Evolutionary conservation across 1,140 invertebrate species (phyloP).

Genomic region (Idris sp.): DNA sequence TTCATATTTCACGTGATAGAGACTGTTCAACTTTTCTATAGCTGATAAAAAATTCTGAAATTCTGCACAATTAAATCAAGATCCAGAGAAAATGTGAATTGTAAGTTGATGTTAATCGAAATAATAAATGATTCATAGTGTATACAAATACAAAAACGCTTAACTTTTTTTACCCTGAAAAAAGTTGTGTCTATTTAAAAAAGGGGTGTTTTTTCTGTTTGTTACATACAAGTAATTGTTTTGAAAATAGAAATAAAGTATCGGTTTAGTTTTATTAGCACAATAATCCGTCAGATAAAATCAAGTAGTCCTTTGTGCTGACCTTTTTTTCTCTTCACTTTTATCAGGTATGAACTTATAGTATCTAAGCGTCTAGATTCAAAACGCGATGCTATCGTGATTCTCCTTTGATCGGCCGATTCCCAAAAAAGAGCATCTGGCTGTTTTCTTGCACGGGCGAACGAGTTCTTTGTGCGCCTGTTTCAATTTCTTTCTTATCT

Average conservation of each 20-base stretch:
- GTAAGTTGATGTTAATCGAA: slow-evolving; percentile 78
- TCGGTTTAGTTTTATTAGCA: slow-evolving; percentile 63
- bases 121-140: slow-evolving; percentile 67
- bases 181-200: too few relatives aligned
- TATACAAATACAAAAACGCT: slow-evolving; percentile 27
- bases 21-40: slow-evolving; percentile 48
- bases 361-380: slow-evolving; percentile 55
- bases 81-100: slow-evolving; percentile 72
- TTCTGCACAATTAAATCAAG: slow-evolving; percentile 69
- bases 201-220: too few relatives aligned
- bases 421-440: slow-evolving; percentile 74
- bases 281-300: slow-evolving; percentile 66
- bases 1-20: too few relatives aligned
- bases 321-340: slow-evolving; percentile 61
- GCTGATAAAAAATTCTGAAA: slow-evolving; percentile 59
- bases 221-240: slow-evolving; percentile 65
- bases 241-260: slow-evolving; percentile 61
- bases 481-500: slow-evolving; percentile 66
- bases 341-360: slow-evolving; percentile 55
- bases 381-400: slow-evolving; percentile 61
- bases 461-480: slow-evolving; percentile 64
- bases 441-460: slow-evolving; percentile 65
- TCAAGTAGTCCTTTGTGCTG: slow-evolving; percentile 60
- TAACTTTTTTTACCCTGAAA: too few relatives aligned
- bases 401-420: slow-evolving; percentile 65